Percentiles rank a stretch among this genome's conserved stretches.
phyloP scores from a whole-genome alignment of 2,113 vertebrate genomes.

The Penelope pileata region DNA sequence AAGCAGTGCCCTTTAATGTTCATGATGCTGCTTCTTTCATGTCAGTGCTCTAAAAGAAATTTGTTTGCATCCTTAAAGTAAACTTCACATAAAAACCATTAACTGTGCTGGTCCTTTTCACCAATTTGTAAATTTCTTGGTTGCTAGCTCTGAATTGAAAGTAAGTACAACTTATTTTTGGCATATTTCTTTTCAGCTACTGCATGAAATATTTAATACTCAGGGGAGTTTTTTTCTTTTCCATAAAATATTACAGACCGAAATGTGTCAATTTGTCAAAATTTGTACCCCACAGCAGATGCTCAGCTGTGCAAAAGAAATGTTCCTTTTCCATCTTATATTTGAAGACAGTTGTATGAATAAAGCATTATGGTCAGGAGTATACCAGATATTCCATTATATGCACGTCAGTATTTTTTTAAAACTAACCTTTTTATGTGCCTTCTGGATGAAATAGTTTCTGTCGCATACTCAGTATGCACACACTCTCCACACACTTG shows the following conservation, averaged over 20 bases:
- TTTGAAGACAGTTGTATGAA: background rate
- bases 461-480: background rate
- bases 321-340: background rate
- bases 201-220: constrained; percentile 63
- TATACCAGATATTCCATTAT: background rate
- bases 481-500: background rate
- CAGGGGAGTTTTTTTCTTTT: background rate
- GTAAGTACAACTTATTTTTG: constrained; percentile 6
- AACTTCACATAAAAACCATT: constrained; percentile 26
- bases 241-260: constrained; percentile 33
- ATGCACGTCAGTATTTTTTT: background rate
- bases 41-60: background rate
- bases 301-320: background rate
- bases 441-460: background rate
- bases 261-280: constrained; percentile 48
- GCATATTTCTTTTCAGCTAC: constrained; percentile 8
- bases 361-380: background rate
- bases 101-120: constrained; percentile 15
- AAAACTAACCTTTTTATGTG: background rate
- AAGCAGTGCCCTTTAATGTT: background rate
- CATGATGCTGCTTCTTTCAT: background rate
- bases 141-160: constrained; percentile 11
- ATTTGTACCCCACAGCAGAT: constrained; percentile 31
- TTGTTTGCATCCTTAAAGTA: background rate
- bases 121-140: background rate